These are phyloP conservation scores for Alethe diademata DNA, from an alignment of 2,113 vertebrate species.

Conservation along the genomic window DNA sequence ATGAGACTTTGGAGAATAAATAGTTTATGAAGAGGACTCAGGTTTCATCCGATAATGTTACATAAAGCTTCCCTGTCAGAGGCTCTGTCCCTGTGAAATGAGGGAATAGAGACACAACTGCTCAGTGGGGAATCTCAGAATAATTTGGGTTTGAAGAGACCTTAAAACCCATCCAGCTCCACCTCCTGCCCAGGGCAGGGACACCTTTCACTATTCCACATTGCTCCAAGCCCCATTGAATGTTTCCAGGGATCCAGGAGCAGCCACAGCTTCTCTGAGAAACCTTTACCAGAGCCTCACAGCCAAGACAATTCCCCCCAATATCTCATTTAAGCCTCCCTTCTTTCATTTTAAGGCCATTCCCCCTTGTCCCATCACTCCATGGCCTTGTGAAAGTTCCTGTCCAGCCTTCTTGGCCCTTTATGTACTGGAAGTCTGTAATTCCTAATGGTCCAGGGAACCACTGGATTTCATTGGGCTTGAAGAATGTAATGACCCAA, in stretches of 20 bases:
- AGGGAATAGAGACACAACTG: not conserved
- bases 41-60: not conserved
- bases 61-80: not conserved
- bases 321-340: not conserved
- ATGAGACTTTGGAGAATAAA: not conserved
- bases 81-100: not conserved
- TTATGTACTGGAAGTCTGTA: no score
- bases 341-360: not conserved
- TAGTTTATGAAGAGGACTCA: not conserved
- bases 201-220: not conserved
- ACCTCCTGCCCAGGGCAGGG: not conserved
- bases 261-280: not conserved
- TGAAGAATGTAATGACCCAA: not conserved
- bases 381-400: not conserved
- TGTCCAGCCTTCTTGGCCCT: not conserved
- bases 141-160: not conserved
- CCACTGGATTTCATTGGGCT: not conserved
- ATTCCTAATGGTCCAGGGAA: not conserved
- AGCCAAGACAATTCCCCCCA: not conserved
- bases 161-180: not conserved
- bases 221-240: rapidly evolving
- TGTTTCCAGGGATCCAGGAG: not conserved
- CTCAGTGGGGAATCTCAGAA: not conserved
- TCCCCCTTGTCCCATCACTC: not conserved
- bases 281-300: not conserved